Evolutionary conservation across 2,888 invertebrate species (phyloP).

Genomic region (Eristalis intricaria): DNA sequence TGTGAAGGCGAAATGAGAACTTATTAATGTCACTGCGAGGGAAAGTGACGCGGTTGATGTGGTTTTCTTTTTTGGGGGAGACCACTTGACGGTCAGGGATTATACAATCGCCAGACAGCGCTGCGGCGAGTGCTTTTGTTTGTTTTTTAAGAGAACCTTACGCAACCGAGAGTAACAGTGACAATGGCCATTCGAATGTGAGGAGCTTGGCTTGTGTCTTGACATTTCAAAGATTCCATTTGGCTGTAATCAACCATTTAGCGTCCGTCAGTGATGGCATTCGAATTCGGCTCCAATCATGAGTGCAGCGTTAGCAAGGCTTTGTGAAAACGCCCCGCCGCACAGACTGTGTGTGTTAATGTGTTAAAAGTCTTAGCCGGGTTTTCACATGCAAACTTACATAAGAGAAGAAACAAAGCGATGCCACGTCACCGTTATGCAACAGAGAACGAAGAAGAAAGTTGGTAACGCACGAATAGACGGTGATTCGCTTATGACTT

Average conservation of each 20-base stretch:
- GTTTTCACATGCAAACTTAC: neutral
- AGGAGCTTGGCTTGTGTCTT: neutral
- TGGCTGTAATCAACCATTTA: neutral
- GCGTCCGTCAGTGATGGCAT: neutral
- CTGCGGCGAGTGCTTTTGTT: neutral
- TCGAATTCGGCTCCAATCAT: neutral
- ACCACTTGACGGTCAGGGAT: neutral
- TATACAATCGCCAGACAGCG: neutral
- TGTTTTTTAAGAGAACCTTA: neutral
- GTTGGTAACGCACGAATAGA: neutral
- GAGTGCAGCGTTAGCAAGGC: neutral
- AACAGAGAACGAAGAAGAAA: neutral
- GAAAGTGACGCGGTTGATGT: conserved; percentile 54
- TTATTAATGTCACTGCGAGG: neutral
- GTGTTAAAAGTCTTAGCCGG: neutral
- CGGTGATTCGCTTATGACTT: neutral
- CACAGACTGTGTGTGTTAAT: neutral
- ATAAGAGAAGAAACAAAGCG: neutral
- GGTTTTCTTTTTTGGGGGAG: neutral
- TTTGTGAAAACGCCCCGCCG: neutral
- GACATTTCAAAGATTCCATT: neutral
- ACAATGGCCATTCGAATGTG: neutral
- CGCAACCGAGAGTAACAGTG: neutral
- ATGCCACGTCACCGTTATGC: neutral
- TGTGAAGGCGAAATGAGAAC: conserved; percentile 47